Evolutionary conservation across 2,113 vertebrate species (phyloP).

Genomic region (Hyaena hyaena): DNA sequence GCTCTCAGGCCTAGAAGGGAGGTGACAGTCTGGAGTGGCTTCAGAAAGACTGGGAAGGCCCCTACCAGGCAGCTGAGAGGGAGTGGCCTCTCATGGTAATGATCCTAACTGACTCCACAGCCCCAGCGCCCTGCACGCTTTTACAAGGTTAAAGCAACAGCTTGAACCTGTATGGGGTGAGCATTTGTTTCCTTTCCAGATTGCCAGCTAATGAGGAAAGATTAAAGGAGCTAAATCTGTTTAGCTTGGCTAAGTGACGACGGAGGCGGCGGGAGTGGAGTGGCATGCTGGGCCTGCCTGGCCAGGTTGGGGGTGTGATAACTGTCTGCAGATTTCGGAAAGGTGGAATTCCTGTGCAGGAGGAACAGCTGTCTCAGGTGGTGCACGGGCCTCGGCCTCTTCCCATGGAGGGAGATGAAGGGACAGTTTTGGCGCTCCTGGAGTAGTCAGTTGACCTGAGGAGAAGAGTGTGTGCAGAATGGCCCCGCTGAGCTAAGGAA

Average conservation of each 20-base stretch:
- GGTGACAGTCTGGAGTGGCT: constrained; percentile 20
- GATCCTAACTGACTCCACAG: constrained; percentile 55
- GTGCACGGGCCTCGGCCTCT: neutral
- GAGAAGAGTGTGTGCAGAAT: neutral
- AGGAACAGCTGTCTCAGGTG: constrained; percentile 41
- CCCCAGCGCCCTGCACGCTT: constrained; percentile 75
- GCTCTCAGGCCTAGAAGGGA: constrained; percentile 33
- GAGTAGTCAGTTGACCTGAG: neutral
- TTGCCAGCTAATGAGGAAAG: constrained; percentile 85
- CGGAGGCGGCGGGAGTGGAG: constrained; percentile 74
- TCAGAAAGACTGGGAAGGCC: neutral
- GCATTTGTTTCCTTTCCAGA: constrained; percentile 84
- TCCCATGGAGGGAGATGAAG: neutral
- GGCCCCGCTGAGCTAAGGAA: neutral
- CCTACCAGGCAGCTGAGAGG: constrained; percentile 5
- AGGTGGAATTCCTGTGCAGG: constrained; percentile 42
- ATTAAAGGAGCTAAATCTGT: constrained; percentile 84
- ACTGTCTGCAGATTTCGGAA: constrained; percentile 75
- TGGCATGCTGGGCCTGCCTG: constrained; percentile 75
- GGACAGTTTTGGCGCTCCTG: neutral
- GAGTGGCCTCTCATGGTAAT: constrained; percentile 64
- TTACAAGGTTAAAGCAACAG: constrained; percentile 85
- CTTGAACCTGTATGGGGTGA: constrained; percentile 83
- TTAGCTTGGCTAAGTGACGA: constrained; percentile 83
- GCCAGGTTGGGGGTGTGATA: constrained; percentile 68